Percentiles rank a stretch among this genome's conserved stretches.
These are phyloP conservation scores for Chloroceryle inda DNA, from an alignment of 2,797 vertebrate species.

Conservation along the genomic window DNA sequence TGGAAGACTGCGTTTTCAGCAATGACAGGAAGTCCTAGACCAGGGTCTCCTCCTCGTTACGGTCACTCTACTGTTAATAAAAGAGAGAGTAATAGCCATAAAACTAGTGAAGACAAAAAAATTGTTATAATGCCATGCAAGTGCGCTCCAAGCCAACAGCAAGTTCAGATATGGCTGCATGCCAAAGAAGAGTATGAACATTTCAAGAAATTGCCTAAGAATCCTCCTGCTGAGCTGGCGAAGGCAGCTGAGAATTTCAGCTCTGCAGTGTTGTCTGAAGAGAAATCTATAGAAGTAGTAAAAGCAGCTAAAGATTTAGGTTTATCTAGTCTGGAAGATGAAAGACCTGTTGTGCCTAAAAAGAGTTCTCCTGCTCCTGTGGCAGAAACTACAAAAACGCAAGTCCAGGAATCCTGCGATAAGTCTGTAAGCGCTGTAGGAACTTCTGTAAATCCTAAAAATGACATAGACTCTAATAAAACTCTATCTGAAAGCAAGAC, in stretches of 20 bases:
- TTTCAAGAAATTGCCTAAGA: conserved; percentile 83
- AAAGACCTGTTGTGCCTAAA: conserved; percentile 75
- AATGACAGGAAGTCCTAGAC: conserved; percentile 88
- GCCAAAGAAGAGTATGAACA: conserved; percentile 92
- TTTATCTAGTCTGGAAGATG: conserved; percentile 65
- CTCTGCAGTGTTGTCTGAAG: conserved; percentile 60
- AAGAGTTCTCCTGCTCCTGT: conserved; percentile 63
- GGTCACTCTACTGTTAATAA: conserved; percentile 69
- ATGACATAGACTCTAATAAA: conserved; percentile 33
- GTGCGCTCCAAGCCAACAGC: conserved; percentile 90
- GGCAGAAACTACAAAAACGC: conserved; percentile 43
- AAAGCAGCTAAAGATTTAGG: conserved; percentile 69
- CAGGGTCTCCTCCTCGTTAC: conserved; percentile 80
- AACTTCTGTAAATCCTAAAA: conserved; percentile 59
- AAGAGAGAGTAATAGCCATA: conserved; percentile 70
- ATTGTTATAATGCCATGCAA: conserved; percentile 95
- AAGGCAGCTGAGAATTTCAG: conserved; percentile 65
- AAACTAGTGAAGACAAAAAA: conserved; percentile 87
- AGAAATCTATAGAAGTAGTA: conserved; percentile 64
- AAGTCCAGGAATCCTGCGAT: conserved; percentile 74
- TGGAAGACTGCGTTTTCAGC: conserved; percentile 97
- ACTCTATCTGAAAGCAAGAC: conserved; percentile 67
- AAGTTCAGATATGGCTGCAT: conserved; percentile 93
- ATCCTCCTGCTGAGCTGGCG: conserved; percentile 64
- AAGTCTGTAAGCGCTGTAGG: conserved; percentile 74